These are phyloP conservation scores for Lasioglossum pauxillum DNA, from an alignment of 2,888 invertebrate genomes.

Conservation along the genomic window DNA sequence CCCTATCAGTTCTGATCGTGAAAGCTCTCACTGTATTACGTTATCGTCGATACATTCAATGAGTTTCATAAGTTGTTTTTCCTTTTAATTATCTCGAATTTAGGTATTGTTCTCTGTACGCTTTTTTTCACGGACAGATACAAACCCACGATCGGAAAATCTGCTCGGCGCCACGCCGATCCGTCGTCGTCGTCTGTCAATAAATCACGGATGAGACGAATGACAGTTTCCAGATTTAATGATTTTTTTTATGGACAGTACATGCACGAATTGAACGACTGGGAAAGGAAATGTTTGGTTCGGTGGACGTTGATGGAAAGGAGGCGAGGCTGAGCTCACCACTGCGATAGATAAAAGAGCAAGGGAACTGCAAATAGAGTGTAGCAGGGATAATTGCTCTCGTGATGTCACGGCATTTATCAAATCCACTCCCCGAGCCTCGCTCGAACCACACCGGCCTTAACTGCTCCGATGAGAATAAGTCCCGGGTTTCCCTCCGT, in stretches of 20 bases:
- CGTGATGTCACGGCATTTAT: constrained; percentile 77
- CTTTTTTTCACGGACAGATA: background rate
- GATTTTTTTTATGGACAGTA: background rate
- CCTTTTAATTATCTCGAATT: background rate
- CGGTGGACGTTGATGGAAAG: constrained; percentile 46
- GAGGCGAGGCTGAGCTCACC: constrained; percentile 27
- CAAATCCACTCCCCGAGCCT: constrained; percentile 67
- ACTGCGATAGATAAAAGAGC: constrained; percentile 62
- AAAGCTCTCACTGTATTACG: constrained; percentile 19
- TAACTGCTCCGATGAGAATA: constrained; percentile 50
- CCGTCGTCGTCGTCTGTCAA: background rate
- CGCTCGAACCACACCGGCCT: constrained; percentile 30
- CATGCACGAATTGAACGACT: background rate
- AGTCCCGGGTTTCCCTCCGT: constrained; percentile 44
- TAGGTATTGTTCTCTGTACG: background rate
- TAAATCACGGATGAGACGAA: background rate
- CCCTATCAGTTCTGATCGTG: constrained; percentile 3
- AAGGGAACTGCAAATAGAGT: constrained; percentile 70
- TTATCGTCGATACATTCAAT: background rate
- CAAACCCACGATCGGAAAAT: background rate
- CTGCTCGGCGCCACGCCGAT: background rate
- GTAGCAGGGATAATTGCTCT: constrained; percentile 76
- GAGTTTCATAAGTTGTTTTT: background rate
- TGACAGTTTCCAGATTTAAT: background rate
- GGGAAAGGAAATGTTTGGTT: constrained; percentile 51